phyloP scores from a whole-genome alignment of 1,140 invertebrate species.

The Amphibalanus amphitrite region DNA sequence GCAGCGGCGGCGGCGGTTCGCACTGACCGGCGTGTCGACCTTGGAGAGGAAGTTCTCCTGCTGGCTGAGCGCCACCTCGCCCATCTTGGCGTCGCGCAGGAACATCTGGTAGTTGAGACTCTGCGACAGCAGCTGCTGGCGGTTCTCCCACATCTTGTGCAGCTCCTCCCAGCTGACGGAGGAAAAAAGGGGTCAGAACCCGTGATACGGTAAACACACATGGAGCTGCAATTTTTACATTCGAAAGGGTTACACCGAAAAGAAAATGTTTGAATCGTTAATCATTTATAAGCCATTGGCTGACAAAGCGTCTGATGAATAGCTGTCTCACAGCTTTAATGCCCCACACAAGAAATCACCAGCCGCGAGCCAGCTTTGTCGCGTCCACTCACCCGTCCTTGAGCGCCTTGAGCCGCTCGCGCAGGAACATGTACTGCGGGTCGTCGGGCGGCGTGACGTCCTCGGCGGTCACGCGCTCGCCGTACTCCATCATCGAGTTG shows the following conservation, averaged over 20 bases:
- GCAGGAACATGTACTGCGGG: conserved; percentile 97
- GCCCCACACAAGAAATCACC: no score
- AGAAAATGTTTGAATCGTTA: no score
- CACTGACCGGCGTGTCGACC: conserved; percentile 62
- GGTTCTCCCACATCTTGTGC: conserved; percentile 98
- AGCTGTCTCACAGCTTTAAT: no score
- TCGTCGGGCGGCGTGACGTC: conserved; percentile 69
- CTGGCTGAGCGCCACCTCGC: conserved; percentile 90
- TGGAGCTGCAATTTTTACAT: no score
- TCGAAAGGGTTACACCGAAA: no score
- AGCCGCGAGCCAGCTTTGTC: no score
- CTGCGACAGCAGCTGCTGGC: conserved; percentile 84
- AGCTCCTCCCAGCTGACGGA: conserved; percentile 72
- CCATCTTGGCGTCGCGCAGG: conserved; percentile 90
- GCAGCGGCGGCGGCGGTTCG: no score
- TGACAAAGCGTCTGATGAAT: no score
- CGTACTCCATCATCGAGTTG: conserved; percentile 98
- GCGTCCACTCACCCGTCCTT: conserved; percentile 54
- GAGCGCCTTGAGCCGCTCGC: conserved; percentile 86
- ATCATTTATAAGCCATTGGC: no score
- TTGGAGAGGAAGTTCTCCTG: conserved; percentile 91
- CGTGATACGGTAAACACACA: no score
- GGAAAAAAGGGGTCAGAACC: no score
- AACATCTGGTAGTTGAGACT: conserved; percentile 88
- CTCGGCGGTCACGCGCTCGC: conserved; percentile 48